Evolutionary conservation across 2,113 vertebrate species (phyloP).

Genomic region (Anseranas semipalmata): DNA sequence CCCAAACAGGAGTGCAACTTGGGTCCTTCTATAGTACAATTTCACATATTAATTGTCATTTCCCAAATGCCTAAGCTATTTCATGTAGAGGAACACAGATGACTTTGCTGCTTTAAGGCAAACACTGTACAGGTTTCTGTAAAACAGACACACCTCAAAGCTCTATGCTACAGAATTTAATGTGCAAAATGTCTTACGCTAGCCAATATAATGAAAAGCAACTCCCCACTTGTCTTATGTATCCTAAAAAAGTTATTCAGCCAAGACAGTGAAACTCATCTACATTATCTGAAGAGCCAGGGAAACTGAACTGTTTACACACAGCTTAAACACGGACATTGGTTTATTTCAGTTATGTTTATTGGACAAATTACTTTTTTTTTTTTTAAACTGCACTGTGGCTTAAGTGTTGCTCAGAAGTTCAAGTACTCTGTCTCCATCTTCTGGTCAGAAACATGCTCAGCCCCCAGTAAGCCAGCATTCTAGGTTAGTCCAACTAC

Average conservation of each 20-base stretch:
- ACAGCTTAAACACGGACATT: background rate
- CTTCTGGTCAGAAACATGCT: conserved; percentile 12
- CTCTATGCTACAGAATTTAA: fast-evolving
- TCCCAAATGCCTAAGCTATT: background rate
- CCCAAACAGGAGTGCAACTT: fast-evolving
- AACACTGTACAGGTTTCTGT: background rate
- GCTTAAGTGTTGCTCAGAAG: background rate
- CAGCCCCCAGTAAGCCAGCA: background rate
- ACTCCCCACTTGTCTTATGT: fast-evolving
- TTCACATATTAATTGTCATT: too few relatives aligned
- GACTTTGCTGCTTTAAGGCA: background rate
- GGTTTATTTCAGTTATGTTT: background rate
- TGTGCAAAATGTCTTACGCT: background rate
- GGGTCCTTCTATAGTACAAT: background rate
- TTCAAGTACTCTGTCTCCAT: conserved; percentile 47
- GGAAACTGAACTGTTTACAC: background rate
- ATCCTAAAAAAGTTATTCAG: background rate
- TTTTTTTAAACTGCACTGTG: background rate
- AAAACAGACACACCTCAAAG: background rate
- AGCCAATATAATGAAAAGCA: background rate
- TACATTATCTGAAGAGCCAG: background rate
- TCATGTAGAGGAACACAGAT: background rate
- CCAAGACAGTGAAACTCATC: background rate
- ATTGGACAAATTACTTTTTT: background rate
- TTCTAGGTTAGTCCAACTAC: background rate